Evolutionary conservation across 2,797 vertebrate species (phyloP).

Genomic region (Sebastolobus alascanus): DNA sequence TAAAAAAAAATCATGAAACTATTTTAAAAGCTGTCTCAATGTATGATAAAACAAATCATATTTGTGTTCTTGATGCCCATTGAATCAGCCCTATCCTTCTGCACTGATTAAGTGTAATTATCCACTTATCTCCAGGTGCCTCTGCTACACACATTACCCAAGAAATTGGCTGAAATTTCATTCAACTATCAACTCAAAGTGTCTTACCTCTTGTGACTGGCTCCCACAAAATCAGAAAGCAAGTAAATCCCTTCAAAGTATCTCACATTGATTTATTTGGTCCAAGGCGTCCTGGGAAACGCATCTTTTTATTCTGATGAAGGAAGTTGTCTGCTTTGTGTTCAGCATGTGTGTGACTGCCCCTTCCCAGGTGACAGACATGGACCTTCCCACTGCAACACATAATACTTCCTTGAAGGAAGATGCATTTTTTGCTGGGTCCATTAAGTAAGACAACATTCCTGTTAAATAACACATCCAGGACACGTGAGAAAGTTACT

Average conservation of each 20-base stretch:
- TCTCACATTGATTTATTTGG: slow-evolving; percentile 1
- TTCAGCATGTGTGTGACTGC: slow-evolving; percentile 20
- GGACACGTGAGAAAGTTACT: background rate
- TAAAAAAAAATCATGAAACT: background rate
- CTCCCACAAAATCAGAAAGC: background rate
- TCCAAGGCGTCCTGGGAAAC: background rate
- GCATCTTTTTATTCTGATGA: slow-evolving; percentile 25
- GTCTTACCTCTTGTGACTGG: slow-evolving; percentile 58
- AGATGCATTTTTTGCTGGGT: background rate
- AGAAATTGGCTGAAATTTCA: background rate
- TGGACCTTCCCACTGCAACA: slow-evolving; percentile 41
- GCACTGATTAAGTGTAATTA: slow-evolving; percentile 31
- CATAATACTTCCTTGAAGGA: slow-evolving; percentile 40
- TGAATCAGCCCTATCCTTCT: background rate
- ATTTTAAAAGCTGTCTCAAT: background rate
- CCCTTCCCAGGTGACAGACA: slow-evolving; percentile 39
- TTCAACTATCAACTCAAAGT: background rate
- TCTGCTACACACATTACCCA: background rate
- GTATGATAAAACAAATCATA: background rate
- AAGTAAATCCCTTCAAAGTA: slow-evolving; percentile 11
- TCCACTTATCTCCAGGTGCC: slow-evolving; percentile 25
- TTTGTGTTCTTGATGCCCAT: background rate
- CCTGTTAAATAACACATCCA: background rate
- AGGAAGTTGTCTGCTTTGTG: slow-evolving; percentile 21
- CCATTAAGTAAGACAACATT: background rate